Evolutionary conservation across 2,113 vertebrate genomes (phyloP), one percentile per base, ranked within the genome.

Genomic region (Calidris pygmaea): DNA sequence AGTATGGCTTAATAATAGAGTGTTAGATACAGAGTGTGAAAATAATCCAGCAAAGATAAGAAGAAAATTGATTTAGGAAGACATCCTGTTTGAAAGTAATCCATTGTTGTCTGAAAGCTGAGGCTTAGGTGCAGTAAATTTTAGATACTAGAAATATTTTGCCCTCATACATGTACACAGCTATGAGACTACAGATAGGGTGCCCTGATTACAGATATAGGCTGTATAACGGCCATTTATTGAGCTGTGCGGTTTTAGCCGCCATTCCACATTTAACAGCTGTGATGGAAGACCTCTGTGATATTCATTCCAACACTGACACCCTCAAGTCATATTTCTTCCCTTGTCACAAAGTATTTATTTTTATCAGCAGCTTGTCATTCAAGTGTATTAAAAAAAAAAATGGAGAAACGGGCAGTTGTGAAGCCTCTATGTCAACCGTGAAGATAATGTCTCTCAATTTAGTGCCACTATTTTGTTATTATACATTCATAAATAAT

Each of bases 261-360:
- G 85, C 73, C 96, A 95, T 94, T 97, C 96, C 76, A 52, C 86
- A 93, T 98, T 97, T 95, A 95, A 78, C 47, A 91, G 53, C 47
- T 70, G 32, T 96, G 87, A 97, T 94, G 80, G 94, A 98, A 96
- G 91, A 75, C 84, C 68, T 96, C 65, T 83, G 74, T 53, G 75
- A 95, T 97, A 96, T 93, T 97, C 84, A 96, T 95, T 95, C 84
- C 87, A 89, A 60, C 87, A 74, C 11, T 35, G 71, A 95, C 81
- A 96, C 87, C 95, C 95, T 97, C 53, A 55, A 95, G 95, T 97
- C 90, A 96, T 95, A 95, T 97, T 97, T 96, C 95, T 96, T 97
- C 68, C 79, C 93, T 94, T 98, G 98, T 98, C 98, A 98, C 90
- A 96, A 96, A 96, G 94, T 90, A 98, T 98, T 98, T 98, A 94